A percentile compares a stretch with the other conserved stretches of the same genome.
phyloP scores from a whole-genome alignment of 1,140 invertebrate genomes.

The Diploscapter pachys region DNA sequence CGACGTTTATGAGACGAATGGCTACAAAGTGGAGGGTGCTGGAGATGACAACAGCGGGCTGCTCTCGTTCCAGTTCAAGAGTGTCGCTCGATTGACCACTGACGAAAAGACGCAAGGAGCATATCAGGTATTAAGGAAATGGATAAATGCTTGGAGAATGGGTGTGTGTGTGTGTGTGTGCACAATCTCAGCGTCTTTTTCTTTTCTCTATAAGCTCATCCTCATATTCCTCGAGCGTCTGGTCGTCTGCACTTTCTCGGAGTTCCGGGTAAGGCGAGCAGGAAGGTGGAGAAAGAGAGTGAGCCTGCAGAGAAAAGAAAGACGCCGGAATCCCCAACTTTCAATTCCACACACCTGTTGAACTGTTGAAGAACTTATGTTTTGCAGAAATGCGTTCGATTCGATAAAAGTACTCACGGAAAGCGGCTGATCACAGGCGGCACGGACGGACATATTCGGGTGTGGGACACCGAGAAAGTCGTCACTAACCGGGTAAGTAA shows the following conservation, averaged over 20 bases:
- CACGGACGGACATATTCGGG: conserved; percentile 77
- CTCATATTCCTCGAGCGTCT: too few relatives aligned
- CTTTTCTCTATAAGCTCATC: too few relatives aligned
- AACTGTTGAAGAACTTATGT: conserved; percentile 1
- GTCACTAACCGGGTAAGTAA: conserved; percentile 22
- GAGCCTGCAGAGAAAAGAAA: too few relatives aligned
- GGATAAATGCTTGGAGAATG: conserved; percentile 6
- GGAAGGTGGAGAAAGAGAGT: too few relatives aligned
- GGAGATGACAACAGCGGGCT: background rate
- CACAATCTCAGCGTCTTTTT: too few relatives aligned
- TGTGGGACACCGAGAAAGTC: conserved; percentile 70
- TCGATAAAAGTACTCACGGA: conserved; percentile 68
- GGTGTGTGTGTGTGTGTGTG: too few relatives aligned
- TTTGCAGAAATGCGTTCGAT: conserved; percentile 78
- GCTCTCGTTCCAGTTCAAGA: conserved; percentile 5
- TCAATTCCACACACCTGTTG: conserved; percentile 5
- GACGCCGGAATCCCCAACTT: background rate
- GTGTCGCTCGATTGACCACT: conserved; percentile 35
- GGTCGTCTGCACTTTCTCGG: too few relatives aligned
- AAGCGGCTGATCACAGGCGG: conserved; percentile 83
- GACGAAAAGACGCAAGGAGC: conserved; percentile 68
- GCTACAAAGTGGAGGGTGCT: background rate
- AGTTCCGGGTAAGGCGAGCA: too few relatives aligned
- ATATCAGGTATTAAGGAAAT: conserved; percentile 16
- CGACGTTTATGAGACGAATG: conserved; percentile 29